Evolutionary conservation across 2,113 vertebrate genomes (phyloP).

Genomic region (Pseudopipra pipra): DNA sequence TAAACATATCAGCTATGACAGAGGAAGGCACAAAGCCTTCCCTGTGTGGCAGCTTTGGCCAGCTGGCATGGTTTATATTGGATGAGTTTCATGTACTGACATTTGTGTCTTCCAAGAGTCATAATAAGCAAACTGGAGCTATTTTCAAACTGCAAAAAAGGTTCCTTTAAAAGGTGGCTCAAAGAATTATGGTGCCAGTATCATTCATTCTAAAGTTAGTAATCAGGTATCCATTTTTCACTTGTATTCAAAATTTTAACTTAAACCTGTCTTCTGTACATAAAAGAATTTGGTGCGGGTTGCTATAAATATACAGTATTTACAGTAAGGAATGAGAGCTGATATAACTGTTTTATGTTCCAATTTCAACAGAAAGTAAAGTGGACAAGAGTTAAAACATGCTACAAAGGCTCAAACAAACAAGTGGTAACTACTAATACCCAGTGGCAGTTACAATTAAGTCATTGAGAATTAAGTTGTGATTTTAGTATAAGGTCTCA

Average conservation of each 20-base stretch:
- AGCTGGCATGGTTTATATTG: constrained; percentile 66
- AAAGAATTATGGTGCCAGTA: constrained; percentile 13
- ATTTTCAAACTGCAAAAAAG: constrained; percentile 58
- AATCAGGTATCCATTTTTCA: neutral
- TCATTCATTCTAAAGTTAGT: neutral
- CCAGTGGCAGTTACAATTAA: constrained; percentile 13
- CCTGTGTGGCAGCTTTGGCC: constrained; percentile 56
- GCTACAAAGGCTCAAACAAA: constrained; percentile 10
- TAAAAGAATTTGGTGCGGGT: neutral
- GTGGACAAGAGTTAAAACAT: constrained; percentile 22
- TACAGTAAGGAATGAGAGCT: neutral
- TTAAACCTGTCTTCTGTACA: neutral
- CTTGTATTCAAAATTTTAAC: neutral
- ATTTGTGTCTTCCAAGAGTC: constrained; percentile 77
- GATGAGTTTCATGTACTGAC: constrained; percentile 75
- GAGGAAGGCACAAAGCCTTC: constrained; percentile 55
- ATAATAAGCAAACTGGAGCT: constrained; percentile 73
- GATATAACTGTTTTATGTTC: neutral
- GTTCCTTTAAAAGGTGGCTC: constrained; percentile 64
- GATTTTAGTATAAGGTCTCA: neutral
- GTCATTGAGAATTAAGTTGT: neutral
- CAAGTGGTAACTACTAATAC: constrained; percentile 45
- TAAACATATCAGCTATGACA: constrained; percentile 60
- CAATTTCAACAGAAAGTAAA: constrained; percentile 27
- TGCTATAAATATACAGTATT: neutral